Evolutionary conservation across 2,888 invertebrate genomes (phyloP), one percentile per base, ranked within the genome.

Genomic region (Cantharis rustica): DNA sequence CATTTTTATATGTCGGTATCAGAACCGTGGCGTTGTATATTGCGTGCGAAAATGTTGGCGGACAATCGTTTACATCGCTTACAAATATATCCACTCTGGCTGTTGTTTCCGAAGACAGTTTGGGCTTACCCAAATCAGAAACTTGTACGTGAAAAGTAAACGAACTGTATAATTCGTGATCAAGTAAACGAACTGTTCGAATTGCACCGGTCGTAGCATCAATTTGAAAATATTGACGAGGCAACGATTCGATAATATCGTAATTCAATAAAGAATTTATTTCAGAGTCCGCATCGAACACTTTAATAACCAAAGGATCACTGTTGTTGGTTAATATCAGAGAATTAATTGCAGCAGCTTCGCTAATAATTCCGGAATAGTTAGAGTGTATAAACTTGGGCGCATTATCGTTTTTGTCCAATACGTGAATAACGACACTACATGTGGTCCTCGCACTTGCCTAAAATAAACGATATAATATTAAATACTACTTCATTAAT

Each of bases 201-300:
- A 98, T 93, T 62, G 97, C 96, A 72, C 97, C 97, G 3, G 97
- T 97, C 81, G 93, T 94, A 68, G 95, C 92, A 88, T 97, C 96
- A 79, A 98, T 93, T 85, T 93, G 93, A 88, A 98, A 98, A 85
- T 93, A 93, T 81, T 92, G 91, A 79, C 94, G 91, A 1, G 96
- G 95, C 78, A 92, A 89, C 72, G 93, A 93, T 87, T 96, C 96
- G 73, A 95, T 90, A 80, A 98, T 95, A 86, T 95, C 94, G 88
- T 94, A 98, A 83, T 94, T 92, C 76, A 98, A 90, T 81, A 95
- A 91, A 23, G 95, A 94, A 89, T 98, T 95, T 69, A 94, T 91
- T 84, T 96, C 94, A 62, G 95, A 94, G 89, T 99, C 99, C 1
- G 90, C 92, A 88, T 99, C 98, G 75, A 90, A 90, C 0, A 97